These are phyloP conservation scores for Aspiorhynchus laticeps DNA, from an alignment of 2,113 vertebrate genomes.

Conservation along the genomic window DNA sequence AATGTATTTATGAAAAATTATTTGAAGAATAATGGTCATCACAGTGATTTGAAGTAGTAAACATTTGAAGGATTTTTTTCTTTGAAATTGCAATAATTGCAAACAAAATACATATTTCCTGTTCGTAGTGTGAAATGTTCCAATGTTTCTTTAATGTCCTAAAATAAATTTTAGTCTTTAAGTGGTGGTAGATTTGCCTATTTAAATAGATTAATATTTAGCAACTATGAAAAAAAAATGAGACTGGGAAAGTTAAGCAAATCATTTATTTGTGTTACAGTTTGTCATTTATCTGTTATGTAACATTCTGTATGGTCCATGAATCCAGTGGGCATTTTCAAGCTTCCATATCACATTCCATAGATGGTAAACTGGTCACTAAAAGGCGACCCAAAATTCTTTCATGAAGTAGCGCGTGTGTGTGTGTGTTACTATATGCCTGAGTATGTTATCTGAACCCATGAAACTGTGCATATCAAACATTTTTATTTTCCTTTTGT, in stretches of 20 bases:
- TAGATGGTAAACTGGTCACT: not conserved
- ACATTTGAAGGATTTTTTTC: not conserved
- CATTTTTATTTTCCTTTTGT: not conserved
- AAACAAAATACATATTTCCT: not conserved
- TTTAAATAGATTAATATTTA: conserved; percentile 10
- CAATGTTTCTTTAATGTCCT: not conserved
- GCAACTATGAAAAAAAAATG: not conserved
- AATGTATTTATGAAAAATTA: not conserved
- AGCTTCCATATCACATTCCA: conserved; percentile 4
- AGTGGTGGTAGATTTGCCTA: conserved; percentile 6
- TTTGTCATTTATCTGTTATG: not conserved
- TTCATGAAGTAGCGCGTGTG: conserved; percentile 23
- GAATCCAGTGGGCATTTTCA: not conserved
- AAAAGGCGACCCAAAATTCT: not conserved
- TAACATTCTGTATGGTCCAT: conserved; percentile 18
- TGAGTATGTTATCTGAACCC: not conserved
- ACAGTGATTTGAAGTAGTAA: not conserved
- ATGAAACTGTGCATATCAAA: conserved; percentile 6
- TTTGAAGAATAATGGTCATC: not conserved
- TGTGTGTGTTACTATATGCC: conserved; percentile 14
- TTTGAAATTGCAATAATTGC: not conserved
- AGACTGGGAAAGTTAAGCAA: not conserved
- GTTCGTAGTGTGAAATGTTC: conserved; percentile 5
- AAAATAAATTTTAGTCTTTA: not conserved
- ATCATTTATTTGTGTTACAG: conserved; percentile 9